phyloP scores from a whole-genome alignment of 2,888 invertebrate species.

The Drosophila demipolita region DNA sequence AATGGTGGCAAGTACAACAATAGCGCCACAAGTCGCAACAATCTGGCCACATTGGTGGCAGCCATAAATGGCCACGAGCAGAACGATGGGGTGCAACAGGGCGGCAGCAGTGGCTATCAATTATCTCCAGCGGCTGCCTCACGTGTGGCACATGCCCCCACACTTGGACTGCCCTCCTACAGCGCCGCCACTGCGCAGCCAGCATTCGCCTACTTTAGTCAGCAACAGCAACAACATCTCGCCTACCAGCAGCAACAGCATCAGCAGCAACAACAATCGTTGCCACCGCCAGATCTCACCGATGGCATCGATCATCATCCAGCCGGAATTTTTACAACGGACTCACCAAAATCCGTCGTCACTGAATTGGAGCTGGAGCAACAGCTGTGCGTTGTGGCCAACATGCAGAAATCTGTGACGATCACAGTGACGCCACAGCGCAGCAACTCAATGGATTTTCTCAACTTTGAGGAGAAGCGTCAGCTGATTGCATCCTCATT shows the following conservation, averaged over 20 bases:
- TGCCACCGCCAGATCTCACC: slow-evolving; percentile 74
- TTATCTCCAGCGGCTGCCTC: slow-evolving; percentile 77
- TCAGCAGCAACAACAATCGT: slow-evolving; percentile 42
- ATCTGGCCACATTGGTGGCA: slow-evolving; percentile 68
- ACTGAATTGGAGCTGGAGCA: slow-evolving; percentile 73
- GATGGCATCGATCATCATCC: slow-evolving; percentile 77
- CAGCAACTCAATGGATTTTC: slow-evolving; percentile 94
- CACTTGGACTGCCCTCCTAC: slow-evolving; percentile 79
- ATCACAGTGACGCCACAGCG: slow-evolving; percentile 89
- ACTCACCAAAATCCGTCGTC: slow-evolving; percentile 65
- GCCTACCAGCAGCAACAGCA: slow-evolving; percentile 56
- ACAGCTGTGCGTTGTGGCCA: slow-evolving; percentile 84
- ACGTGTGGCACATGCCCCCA: slow-evolving; percentile 62
- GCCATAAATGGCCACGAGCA: slow-evolving; percentile 79
- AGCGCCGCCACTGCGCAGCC: slow-evolving; percentile 78
- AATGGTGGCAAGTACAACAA: slow-evolving; percentile 65
- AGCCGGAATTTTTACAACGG: slow-evolving; percentile 53
- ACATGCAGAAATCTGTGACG: slow-evolving; percentile 87
- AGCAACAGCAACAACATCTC: slow-evolving; percentile 46
- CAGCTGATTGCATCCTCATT: slow-evolving; percentile 95
- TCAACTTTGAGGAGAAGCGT: slow-evolving; percentile 96
- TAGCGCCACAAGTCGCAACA: slow-evolving; percentile 74
- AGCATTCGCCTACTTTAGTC: slow-evolving; percentile 65
- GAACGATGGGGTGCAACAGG: slow-evolving; percentile 29
- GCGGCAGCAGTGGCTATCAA: slow-evolving; percentile 68